Percentiles rank a stretch among this genome's conserved stretches.
Evolutionary conservation across 2,113 vertebrate genomes (phyloP).

Genomic region (Burhinus oedicnemus): DNA sequence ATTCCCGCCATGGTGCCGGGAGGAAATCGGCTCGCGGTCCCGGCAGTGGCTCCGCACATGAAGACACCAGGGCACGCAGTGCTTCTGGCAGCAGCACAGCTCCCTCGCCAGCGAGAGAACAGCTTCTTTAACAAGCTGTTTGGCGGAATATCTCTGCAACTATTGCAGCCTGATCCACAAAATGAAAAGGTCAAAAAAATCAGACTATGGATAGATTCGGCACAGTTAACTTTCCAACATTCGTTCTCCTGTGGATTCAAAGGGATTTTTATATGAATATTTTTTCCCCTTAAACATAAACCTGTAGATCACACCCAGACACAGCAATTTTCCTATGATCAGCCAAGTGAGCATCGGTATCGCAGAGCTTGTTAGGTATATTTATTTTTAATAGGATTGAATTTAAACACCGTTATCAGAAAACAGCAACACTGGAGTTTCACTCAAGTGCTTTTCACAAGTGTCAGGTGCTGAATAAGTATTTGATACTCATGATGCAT

Average conservation of each 20-base stretch:
- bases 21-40: neutral
- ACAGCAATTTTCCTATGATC: neutral
- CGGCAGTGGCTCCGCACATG: rapidly evolving
- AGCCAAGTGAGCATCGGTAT: neutral
- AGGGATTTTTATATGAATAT: neutral
- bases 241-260: neutral
- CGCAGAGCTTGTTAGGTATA: neutral
- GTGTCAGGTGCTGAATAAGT: neutral
- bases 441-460: neutral
- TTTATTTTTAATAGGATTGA: neutral
- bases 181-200: neutral
- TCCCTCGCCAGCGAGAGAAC: rapidly evolving
- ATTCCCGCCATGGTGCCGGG: rapidly evolving
- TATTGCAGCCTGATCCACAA: too few relatives aligned
- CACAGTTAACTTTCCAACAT: neutral
- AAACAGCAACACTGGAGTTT: neutral
- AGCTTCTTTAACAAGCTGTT: neutral
- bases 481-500: neutral
- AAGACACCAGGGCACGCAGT: rapidly evolving
- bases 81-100: neutral
- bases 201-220: rapidly evolving
- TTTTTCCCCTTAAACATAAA: neutral
- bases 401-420: neutral
- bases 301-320: neutral
- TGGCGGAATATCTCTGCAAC: neutral